These are phyloP conservation scores for Percopsis omiscomaycus DNA, from an alignment of 2,797 vertebrate genomes.

Conservation along the genomic window DNA sequence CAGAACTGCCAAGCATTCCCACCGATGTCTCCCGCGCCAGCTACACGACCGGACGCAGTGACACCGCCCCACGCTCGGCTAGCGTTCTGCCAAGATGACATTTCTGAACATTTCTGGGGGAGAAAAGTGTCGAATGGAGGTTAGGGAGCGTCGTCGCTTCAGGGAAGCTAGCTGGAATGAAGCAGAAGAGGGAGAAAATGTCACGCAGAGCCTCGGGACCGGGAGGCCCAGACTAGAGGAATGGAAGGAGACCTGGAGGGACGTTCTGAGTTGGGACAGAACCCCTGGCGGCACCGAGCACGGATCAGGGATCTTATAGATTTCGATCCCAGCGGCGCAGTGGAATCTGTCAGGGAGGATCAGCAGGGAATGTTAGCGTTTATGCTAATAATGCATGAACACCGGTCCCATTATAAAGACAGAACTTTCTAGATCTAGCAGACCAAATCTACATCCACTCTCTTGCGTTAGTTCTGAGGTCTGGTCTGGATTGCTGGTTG, in stretches of 20 bases:
- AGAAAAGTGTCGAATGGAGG: slow-evolving; percentile 33
- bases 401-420: too few relatives aligned
- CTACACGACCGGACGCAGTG: slow-evolving; percentile 3
- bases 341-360: too few relatives aligned
- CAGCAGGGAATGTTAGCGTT: too few relatives aligned
- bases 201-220: slow-evolving; percentile 29
- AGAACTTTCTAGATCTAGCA: too few relatives aligned
- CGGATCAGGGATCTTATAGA: background rate
- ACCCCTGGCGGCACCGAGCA: background rate
- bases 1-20: slow-evolving; percentile 11
- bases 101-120: slow-evolving; percentile 36
- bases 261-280: background rate
- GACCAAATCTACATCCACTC: too few relatives aligned
- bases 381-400: too few relatives aligned
- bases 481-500: too few relatives aligned
- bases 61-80: slow-evolving; percentile 23
- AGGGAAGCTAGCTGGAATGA: background rate
- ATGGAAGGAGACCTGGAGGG: slow-evolving; percentile 1
- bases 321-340: too few relatives aligned
- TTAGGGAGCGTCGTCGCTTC: slow-evolving; percentile 20
- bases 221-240: background rate
- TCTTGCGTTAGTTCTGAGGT: too few relatives aligned
- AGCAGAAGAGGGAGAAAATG: slow-evolving; percentile 30
- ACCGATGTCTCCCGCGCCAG: slow-evolving; percentile 27
- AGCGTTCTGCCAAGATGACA: slow-evolving; percentile 32